phyloP scores from a whole-genome alignment of 53 echinoderm and acorn worm genomes.

The Actinopyga echinites region DNA sequence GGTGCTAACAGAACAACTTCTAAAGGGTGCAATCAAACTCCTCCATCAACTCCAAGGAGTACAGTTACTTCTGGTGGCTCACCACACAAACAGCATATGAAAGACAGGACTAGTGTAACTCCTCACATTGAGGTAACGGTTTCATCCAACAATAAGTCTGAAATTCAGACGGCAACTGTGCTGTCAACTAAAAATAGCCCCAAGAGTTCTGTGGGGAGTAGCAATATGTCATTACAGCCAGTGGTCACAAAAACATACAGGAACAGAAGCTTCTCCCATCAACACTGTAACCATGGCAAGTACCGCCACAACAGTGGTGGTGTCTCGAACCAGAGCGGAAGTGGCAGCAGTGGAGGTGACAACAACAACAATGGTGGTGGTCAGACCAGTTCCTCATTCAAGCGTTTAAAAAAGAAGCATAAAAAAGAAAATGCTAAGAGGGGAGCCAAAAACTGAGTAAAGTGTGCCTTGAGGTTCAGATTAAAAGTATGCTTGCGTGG shows the following conservation, averaged over 20 bases:
- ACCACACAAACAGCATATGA: background rate
- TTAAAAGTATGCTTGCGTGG: no score
- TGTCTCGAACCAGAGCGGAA: background rate
- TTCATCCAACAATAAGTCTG: conserved; percentile 34
- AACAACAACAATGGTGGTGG: conserved; percentile 55
- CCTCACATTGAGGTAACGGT: conserved; percentile 43
- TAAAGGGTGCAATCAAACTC: conserved; percentile 24
- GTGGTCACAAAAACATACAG: conserved; percentile 81
- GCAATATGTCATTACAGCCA: conserved; percentile 44
- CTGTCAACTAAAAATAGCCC: background rate
- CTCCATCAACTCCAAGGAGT: background rate
- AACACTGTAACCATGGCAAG: conserved; percentile 47
- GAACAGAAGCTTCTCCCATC: conserved; percentile 59
- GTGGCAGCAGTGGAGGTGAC: conserved; percentile 54
- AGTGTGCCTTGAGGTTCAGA: background rate
- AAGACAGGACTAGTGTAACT: conserved; percentile 2
- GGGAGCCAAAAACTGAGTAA: conserved; percentile 21
- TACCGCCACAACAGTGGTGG: conserved; percentile 59
- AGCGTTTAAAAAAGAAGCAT: conserved; percentile 67
- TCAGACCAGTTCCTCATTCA: conserved; percentile 41
- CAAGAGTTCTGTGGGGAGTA: background rate
- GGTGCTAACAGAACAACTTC: background rate
- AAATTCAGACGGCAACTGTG: conserved; percentile 1
- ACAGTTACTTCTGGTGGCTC: background rate
- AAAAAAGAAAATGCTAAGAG: conserved; percentile 61